These are phyloP conservation scores for Apistogramma diplotaenia DNA, from an alignment of 2,113 vertebrate genomes.

Conservation along the genomic window DNA sequence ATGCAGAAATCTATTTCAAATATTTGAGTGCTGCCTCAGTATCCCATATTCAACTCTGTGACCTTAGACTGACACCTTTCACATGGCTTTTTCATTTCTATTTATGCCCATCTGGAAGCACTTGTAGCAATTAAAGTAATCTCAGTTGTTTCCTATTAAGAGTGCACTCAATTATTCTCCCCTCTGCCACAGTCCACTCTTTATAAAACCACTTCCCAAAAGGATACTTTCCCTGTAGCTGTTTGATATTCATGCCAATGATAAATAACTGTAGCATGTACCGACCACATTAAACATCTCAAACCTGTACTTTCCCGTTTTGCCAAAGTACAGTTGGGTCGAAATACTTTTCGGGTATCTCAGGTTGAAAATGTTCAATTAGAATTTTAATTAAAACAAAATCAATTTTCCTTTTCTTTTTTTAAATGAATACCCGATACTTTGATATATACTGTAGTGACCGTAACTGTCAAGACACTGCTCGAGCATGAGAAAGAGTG, in stretches of 20 bases:
- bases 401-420: background rate
- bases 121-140: background rate
- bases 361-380: background rate
- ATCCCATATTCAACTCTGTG: background rate
- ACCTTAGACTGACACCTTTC: background rate
- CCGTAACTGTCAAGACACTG: background rate
- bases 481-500: background rate
- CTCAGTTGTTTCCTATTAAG: background rate
- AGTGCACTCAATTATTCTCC: background rate
- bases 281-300: background rate
- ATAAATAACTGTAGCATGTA: background rate
- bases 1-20: too few relatives aligned
- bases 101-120: background rate
- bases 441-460: background rate
- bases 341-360: background rate
- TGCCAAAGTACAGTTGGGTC: background rate
- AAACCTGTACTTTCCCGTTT: background rate
- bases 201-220: background rate
- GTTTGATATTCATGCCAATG: background rate
- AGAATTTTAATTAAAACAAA: background rate
- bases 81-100: background rate
- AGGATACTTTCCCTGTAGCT: background rate
- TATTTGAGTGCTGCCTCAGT: too few relatives aligned
- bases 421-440: background rate
- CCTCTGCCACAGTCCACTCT: background rate